Percentiles rank a stretch among this genome's conserved stretches.
Evolutionary conservation across 2,797 vertebrate genomes (phyloP).

Genomic region (Clarias laeviceps): DNA sequence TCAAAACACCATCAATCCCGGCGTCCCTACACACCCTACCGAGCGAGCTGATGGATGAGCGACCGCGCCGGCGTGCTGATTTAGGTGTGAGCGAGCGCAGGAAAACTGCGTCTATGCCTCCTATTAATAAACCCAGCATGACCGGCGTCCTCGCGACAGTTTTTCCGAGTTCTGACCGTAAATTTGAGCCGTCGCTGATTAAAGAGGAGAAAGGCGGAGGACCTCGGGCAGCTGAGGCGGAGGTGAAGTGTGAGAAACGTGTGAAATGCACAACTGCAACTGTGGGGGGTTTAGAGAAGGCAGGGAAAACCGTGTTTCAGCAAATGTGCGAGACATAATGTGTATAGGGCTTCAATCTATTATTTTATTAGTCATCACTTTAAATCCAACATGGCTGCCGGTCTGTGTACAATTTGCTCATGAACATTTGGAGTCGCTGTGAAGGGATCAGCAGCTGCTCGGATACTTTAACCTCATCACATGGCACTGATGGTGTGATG

Average conservation of each 20-base stretch:
- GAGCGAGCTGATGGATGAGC: conserved; percentile 3
- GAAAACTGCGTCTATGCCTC: not conserved
- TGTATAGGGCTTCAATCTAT: not conserved
- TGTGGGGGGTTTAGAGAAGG: not conserved
- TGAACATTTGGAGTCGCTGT: not conserved
- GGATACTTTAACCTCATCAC: conserved; percentile 62
- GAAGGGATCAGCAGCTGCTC: conserved; percentile 56
- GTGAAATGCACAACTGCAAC: not conserved
- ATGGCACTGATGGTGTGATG: conserved; percentile 66
- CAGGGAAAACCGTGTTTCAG: too few species aligned
- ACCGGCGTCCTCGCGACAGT: not conserved
- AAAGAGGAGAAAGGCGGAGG: not conserved
- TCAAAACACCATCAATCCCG: conserved; percentile 7
- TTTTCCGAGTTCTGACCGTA: not conserved
- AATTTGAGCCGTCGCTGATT: not conserved
- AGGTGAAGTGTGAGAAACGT: not conserved
- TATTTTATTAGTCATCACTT: not conserved
- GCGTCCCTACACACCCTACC: not conserved
- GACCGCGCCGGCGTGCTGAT: not conserved
- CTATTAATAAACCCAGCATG: conserved; percentile 12
- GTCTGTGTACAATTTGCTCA: not conserved
- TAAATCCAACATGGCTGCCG: not conserved
- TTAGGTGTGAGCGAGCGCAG: not conserved
- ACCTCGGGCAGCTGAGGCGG: not conserved
- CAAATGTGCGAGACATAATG: not conserved